These are phyloP conservation scores for Leuciscus idus DNA, from an alignment of 2,113 vertebrate genomes.

Conservation along the genomic window DNA sequence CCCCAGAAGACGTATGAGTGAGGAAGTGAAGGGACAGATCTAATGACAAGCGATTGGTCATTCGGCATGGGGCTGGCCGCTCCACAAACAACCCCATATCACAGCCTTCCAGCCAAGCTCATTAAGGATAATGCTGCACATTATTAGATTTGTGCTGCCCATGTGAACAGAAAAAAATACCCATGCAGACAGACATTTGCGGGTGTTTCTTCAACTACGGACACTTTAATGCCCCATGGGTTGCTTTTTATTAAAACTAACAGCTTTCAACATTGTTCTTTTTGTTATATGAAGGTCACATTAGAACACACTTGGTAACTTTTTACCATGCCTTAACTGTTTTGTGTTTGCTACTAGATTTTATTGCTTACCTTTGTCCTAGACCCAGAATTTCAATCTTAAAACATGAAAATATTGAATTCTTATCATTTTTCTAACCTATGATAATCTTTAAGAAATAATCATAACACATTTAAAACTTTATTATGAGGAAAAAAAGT, in stretches of 20 bases:
- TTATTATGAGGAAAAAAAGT: no score
- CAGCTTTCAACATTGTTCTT: neutral
- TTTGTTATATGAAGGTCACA: neutral
- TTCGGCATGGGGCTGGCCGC: slow-evolving; percentile 67
- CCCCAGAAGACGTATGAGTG: slow-evolving; percentile 79
- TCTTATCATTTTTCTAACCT: neutral
- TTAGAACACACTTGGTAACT: neutral
- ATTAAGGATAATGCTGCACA: slow-evolving; percentile 78
- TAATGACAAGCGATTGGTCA: slow-evolving; percentile 80
- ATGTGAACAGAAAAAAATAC: slow-evolving; percentile 77
- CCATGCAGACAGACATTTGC: slow-evolving; percentile 68
- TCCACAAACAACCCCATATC: slow-evolving; percentile 41
- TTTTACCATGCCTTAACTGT: neutral
- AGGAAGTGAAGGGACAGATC: slow-evolving; percentile 73
- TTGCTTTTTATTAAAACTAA: slow-evolving; percentile 14
- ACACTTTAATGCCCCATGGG: slow-evolving; percentile 56
- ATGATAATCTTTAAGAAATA: neutral
- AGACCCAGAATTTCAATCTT: neutral
- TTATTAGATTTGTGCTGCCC: slow-evolving; percentile 79
- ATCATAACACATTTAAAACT: neutral
- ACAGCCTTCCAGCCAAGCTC: slow-evolving; percentile 65
- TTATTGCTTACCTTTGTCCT: neutral
- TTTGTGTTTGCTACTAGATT: neutral
- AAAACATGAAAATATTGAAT: neutral
- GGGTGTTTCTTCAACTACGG: slow-evolving; percentile 32